Percentiles rank a stretch among this genome's conserved stretches.
Evolutionary conservation across 1,140 invertebrate species (phyloP).

Genomic region (Bombus difficillimus): DNA sequence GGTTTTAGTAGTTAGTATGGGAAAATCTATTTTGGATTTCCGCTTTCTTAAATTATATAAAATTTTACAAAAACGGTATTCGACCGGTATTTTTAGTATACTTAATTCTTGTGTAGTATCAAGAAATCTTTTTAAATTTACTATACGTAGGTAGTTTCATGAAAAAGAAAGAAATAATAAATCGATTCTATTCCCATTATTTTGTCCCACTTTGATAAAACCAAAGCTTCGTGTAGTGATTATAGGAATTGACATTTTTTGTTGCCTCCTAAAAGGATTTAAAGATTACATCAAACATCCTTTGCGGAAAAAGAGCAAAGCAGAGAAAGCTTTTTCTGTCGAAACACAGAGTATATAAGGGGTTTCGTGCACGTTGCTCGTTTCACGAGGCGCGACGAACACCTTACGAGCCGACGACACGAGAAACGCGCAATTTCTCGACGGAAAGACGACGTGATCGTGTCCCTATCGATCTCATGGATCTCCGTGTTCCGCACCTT

Average conservation of each 20-base stretch:
- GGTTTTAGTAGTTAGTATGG: not conserved
- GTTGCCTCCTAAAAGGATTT: not conserved
- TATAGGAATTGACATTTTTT: not conserved
- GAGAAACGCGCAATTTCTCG: conserved; percentile 61
- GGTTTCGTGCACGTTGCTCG: conserved; percentile 49
- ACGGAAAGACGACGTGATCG: conserved; percentile 52
- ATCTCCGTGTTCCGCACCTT: conserved; percentile 52
- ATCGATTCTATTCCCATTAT: not conserved
- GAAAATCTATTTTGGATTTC: not conserved
- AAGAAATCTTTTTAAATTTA: not conserved
- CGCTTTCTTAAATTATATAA: not conserved
- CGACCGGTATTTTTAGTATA: too few relatives aligned
- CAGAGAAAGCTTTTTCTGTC: not conserved
- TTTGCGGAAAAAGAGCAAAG: not conserved
- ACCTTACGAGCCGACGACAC: conserved; percentile 63
- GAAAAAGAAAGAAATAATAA: not conserved
- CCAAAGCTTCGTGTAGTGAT: not conserved
- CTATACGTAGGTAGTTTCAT: not conserved
- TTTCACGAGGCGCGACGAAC: conserved; percentile 55
- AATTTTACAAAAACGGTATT: too few relatives aligned
- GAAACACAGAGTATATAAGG: not conserved
- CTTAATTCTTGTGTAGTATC: not conserved
- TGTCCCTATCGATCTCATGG: conserved; percentile 52
- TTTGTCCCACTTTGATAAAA: not conserved
- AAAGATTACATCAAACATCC: not conserved